A percentile compares a stretch with the other conserved stretches of the same genome.
Conservation (phyloP, 2,888 invertebrate genomes). For the Diloba caeruleocephala region DNA sequence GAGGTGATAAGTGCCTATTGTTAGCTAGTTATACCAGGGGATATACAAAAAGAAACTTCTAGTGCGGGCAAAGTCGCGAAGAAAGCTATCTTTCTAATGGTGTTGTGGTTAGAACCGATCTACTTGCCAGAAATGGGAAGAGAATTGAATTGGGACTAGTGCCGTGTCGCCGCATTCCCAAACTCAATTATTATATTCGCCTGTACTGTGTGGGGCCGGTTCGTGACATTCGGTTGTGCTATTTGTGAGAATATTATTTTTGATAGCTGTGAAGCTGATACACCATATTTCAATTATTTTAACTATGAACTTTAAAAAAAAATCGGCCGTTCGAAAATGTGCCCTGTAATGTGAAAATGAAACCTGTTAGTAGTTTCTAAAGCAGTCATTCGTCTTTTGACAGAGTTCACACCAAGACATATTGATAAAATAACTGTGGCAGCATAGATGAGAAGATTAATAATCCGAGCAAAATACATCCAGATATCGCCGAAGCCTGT, state of each 20-base stretch:
- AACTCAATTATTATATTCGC: slow-evolving; percentile 69
- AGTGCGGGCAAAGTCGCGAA: not conserved
- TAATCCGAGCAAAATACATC: slow-evolving; percentile 9
- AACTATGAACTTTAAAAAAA: too few relatives aligned
- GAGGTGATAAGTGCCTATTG: too few relatives aligned
- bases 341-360: too few relatives aligned
- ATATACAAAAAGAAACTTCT: slow-evolving; percentile 10
- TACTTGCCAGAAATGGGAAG: slow-evolving; percentile 58
- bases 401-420: not conserved
- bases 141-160: slow-evolving; percentile 64
- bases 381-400: not conserved
- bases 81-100: slow-evolving; percentile 16
- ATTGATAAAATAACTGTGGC: not conserved
- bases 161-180: slow-evolving; percentile 63
- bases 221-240: too few relatives aligned
- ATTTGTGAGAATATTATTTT: too few relatives aligned
- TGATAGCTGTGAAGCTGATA: too few relatives aligned
- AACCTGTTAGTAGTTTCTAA: too few relatives aligned
- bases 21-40: too few relatives aligned
- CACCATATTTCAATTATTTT: too few relatives aligned
- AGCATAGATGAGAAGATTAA: not conserved
- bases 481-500: slow-evolving; percentile 8
- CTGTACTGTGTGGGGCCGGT: slow-evolving; percentile 13
- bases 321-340: too few relatives aligned
- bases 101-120: slow-evolving; percentile 48